Evolutionary conservation across 2,888 invertebrate genomes (phyloP).

Genomic region (Epiblema foenella): DNA sequence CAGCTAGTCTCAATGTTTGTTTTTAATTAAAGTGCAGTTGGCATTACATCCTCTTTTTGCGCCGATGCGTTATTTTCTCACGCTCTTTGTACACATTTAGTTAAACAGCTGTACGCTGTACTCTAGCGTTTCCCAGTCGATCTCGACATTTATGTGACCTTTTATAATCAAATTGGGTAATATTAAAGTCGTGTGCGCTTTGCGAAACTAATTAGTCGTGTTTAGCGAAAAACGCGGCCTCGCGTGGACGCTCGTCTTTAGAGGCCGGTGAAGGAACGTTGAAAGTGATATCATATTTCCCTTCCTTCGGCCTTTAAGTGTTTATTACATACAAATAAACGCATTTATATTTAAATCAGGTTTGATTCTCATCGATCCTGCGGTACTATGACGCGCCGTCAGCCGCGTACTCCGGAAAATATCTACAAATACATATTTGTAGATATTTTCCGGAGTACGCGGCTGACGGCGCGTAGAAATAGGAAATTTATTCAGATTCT

Average conservation of each 20-base stretch:
- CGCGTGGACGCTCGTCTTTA: conserved; percentile 20
- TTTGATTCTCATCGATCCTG: not conserved
- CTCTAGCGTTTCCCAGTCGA: conserved; percentile 21
- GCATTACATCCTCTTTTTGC: conserved; percentile 25
- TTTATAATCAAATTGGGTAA: conserved; percentile 36
- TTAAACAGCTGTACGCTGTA: conserved; percentile 36
- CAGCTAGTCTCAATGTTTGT: not conserved
- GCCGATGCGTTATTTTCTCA: conserved; percentile 35
- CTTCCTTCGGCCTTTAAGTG: conserved; percentile 21
- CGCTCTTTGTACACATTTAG: conserved; percentile 32
- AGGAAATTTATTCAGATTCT: conserved; percentile 7
- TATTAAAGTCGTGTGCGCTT: conserved; percentile 26
- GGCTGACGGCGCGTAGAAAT: not conserved
- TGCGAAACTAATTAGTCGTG: conserved; percentile 41
- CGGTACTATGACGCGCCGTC: not conserved
- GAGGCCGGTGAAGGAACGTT: conserved; percentile 24
- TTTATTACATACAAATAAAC: conserved; percentile 7
- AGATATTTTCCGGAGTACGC: not conserved
- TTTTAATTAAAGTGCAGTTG: conserved; percentile 21
- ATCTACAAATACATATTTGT: not conserved
- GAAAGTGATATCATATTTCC: conserved; percentile 20
- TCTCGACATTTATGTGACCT: conserved; percentile 39
- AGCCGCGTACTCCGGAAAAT: not conserved
- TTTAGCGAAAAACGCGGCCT: conserved; percentile 32
- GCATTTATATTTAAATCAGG: conserved; percentile 18